A percentile compares a stretch with the other conserved stretches of the same genome.
phyloP scores from a whole-genome alignment of 2,113 vertebrate genomes.

The Sorex araneus region DNA sequence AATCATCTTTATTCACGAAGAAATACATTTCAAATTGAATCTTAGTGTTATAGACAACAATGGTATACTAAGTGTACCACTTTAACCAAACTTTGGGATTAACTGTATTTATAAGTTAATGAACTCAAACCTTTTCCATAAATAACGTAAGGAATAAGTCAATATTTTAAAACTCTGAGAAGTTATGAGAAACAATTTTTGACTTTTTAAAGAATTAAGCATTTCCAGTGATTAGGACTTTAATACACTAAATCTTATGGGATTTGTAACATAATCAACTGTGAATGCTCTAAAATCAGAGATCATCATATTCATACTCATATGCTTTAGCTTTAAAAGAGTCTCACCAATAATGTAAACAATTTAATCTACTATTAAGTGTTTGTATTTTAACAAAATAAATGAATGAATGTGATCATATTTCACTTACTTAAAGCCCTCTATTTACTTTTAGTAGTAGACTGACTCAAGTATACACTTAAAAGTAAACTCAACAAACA shows the following conservation, averaged over 20 bases:
- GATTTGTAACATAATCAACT: conserved; percentile 35
- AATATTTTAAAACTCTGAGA: conserved; percentile 78
- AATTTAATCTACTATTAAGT: conserved; percentile 46
- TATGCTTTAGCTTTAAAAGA: background rate
- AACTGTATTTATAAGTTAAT: conserved; percentile 56
- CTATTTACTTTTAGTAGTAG: conserved; percentile 38
- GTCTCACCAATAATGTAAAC: background rate
- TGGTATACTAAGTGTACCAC: background rate
- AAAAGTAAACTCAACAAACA: background rate
- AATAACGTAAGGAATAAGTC: conserved; percentile 75
- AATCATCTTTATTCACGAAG: conserved; percentile 57
- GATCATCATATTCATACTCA: background rate
- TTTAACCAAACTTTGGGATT: conserved; percentile 60
- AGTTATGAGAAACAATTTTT: conserved; percentile 75
- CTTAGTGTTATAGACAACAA: background rate
- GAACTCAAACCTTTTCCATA: conserved; percentile 77
- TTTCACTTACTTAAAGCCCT: conserved; percentile 46
- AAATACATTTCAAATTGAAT: conserved; percentile 53
- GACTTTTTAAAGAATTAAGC: conserved; percentile 49
- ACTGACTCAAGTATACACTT: conserved; percentile 53
- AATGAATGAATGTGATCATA: background rate
- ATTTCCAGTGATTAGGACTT: conserved; percentile 75
- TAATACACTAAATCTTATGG: conserved; percentile 70
- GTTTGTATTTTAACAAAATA: conserved; percentile 35
- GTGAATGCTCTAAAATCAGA: background rate